Base-by-base conservation (phyloP, 2,888 invertebrate species). In the Diadegma fenestrale region DNA sequence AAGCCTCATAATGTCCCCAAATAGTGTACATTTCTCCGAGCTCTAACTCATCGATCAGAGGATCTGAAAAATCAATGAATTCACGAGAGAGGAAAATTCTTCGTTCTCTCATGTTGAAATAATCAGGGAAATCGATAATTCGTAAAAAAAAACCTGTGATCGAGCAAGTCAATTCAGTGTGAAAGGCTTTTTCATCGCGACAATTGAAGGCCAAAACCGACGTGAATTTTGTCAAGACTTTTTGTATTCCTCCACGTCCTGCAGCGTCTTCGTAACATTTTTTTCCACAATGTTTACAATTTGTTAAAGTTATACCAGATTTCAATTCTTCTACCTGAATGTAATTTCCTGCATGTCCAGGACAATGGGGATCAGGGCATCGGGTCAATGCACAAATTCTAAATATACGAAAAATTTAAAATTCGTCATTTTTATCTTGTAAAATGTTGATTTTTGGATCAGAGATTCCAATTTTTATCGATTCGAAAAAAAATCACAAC, bases 1-100 rank as follows among this genome's bases (percentile, higher is more conserved):
- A 69, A 45, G 19, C 12, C 12, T 69, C 73, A 51, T 86, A 66
- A 41, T 81, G 84, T 77, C 89, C 89, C 69, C 84, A 86, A 61
- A 90, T 72, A 19, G 80, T 43, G 71, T 89, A 90, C 64, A 82
- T 79, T 3, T 84, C 87, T 8, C 90, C 90, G 30, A 89, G 86
- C 48, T 88, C 87, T 64, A 90, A 80, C 37, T 88, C 79, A 14
- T 54, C 51, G 6, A 77, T 45, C 80, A 89, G 72, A n/a, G 87
- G 86, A 58, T 88, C 89, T 89, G 63, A 22, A 33, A n/a, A 48
- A 37, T 19, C 4, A 37, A 58, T 26, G 26, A 58, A 58, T 58
- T 17, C 37, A 37, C 37, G n/a, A 6, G 17, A 48, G 26, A 14
- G 14, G 6, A 14, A 14, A 58, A 14, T 14, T 14, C 14, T 1